phyloP scores from a whole-genome alignment of 2,113 vertebrate genomes.

The Vanacampus margaritifer region DNA sequence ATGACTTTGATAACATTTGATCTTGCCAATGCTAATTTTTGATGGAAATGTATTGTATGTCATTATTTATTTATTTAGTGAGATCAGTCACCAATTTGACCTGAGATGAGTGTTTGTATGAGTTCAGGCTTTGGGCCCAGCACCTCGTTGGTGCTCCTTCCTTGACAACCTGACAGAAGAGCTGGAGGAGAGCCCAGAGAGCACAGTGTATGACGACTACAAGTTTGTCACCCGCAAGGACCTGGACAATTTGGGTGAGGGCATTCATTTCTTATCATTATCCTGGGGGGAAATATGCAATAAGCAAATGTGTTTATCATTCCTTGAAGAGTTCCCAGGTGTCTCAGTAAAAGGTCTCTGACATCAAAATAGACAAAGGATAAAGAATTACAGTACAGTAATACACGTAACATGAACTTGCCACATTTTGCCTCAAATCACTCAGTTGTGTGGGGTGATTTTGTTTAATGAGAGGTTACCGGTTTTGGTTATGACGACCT shows the following conservation, averaged over 20 bases:
- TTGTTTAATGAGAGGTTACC: too few relatives aligned
- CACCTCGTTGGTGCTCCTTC: constrained; percentile 96
- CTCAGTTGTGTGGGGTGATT: too few relatives aligned
- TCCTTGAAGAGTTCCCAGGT: too few relatives aligned
- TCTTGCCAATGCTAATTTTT: background rate
- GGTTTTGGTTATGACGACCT: too few relatives aligned
- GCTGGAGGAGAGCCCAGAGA: constrained; percentile 94
- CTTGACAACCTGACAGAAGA: constrained; percentile 95
- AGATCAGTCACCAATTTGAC: background rate
- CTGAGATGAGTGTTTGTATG: constrained; percentile 4
- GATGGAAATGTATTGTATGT: background rate
- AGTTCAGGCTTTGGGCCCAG: constrained; percentile 87
- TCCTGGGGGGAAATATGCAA: background rate
- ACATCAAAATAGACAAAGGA: too few relatives aligned
- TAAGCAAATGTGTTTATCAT: too few relatives aligned
- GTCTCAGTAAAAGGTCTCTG: too few relatives aligned
- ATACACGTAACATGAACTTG: too few relatives aligned
- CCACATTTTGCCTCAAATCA: too few relatives aligned
- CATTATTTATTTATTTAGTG: background rate
- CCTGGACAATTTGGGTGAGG: constrained; percentile 89
- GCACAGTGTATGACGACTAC: constrained; percentile 95
- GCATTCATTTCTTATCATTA: background rate
- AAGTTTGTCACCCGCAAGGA: constrained; percentile 96
- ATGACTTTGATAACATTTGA: background rate
- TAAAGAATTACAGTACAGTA: too few relatives aligned